Conservation (phyloP, 2,797 vertebrate genomes). For the Coracias cyanogaster region DNA sequence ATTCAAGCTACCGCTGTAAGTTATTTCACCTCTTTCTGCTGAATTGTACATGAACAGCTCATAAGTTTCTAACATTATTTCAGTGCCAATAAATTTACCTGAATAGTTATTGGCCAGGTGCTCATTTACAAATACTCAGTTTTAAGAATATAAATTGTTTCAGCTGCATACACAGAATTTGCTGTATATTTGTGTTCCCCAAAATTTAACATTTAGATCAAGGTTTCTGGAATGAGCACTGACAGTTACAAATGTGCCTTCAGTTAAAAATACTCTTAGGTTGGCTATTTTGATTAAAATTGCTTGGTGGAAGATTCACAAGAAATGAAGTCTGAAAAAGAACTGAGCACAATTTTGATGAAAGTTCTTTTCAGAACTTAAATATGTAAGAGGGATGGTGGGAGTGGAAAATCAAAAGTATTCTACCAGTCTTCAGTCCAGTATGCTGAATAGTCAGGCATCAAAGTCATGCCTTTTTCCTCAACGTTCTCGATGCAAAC, state of each 20-base stretch:
- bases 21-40: not conserved
- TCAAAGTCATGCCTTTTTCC: not conserved
- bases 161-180: not conserved
- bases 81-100: slow-evolving; percentile 7
- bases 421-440: not conserved
- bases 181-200: not conserved
- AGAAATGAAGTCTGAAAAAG: slow-evolving; percentile 46
- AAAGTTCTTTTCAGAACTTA: not conserved
- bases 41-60: not conserved
- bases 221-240: slow-evolving; percentile 15
- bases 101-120: not conserved
- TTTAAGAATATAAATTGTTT: slow-evolving; percentile 28
- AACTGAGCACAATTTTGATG: not conserved
- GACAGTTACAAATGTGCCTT: slow-evolving; percentile 47
- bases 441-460: not conserved
- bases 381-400: not conserved
- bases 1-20: not conserved
- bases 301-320: slow-evolving; percentile 10
- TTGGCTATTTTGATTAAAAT: slow-evolving; percentile 31
- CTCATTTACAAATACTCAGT: not conserved
- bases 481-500: not conserved
- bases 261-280: slow-evolving; percentile 28
- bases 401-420: not conserved
- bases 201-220: not conserved
- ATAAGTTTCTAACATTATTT: slow-evolving; percentile 7